These are phyloP conservation scores for Miichthys miiuy DNA, from an alignment of 2,797 vertebrate species.

Conservation along the genomic window DNA sequence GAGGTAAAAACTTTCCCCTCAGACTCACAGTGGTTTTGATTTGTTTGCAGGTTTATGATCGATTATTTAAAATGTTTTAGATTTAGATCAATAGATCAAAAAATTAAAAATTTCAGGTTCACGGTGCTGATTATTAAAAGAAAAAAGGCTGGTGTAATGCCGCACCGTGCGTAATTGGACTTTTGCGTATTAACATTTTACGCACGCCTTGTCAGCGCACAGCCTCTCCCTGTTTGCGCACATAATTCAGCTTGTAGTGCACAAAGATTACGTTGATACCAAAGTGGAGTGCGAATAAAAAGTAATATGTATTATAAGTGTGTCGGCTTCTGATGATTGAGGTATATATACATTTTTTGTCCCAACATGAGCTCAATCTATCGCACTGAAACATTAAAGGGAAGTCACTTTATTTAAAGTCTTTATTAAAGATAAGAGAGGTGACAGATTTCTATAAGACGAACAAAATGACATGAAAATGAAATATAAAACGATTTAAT, in stretches of 20 bases:
- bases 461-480: too few relatives aligned
- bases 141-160: neutral
- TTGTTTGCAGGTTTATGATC: neutral
- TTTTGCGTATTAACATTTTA: conserved; percentile 4
- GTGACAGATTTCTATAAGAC: neutral
- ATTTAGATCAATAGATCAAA: too few relatives aligned
- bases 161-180: neutral
- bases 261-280: neutral
- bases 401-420: neutral
- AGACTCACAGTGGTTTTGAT: neutral
- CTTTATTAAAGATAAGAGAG: neutral
- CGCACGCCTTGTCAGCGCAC: neutral
- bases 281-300: neutral
- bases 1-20: neutral
- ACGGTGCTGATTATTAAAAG: neutral
- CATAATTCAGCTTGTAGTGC: too few relatives aligned
- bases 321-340: neutral
- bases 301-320: neutral
- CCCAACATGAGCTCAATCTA: neutral
- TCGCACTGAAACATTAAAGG: neutral
- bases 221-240: neutral
- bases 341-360: neutral
- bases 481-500: neutral
- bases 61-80: neutral
- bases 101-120: too few relatives aligned